Evolutionary conservation across 2,797 vertebrate species (phyloP).

Genomic region (Dryobates pubescens): DNA sequence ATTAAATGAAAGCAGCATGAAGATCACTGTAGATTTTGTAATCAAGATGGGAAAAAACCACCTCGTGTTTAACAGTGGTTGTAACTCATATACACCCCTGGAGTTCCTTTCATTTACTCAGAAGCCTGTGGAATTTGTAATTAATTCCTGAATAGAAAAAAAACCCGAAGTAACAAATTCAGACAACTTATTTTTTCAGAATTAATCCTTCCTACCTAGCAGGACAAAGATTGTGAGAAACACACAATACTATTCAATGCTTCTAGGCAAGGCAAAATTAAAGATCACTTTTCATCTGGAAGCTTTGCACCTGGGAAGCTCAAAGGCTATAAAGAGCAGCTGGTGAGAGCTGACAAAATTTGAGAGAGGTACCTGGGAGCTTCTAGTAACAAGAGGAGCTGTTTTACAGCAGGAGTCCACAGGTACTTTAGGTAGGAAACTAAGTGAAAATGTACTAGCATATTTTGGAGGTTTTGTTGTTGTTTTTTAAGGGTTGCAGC

Average conservation of each 20-base stretch:
- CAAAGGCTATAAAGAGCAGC: background rate
- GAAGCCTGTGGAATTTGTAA: background rate
- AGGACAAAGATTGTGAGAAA: background rate
- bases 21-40: background rate
- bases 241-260: background rate
- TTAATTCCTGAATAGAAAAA: background rate
- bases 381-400: background rate
- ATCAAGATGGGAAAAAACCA: background rate
- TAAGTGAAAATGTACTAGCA: background rate
- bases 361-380: background rate
- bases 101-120: background rate
- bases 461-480: background rate
- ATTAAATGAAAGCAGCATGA: conserved; percentile 1
- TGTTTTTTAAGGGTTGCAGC: background rate
- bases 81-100: background rate
- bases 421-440: background rate
- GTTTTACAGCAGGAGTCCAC: background rate
- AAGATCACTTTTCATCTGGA: background rate
- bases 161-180: background rate
- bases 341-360: background rate
- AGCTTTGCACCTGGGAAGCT: background rate
- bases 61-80: background rate
- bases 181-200: background rate
- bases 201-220: background rate
- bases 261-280: background rate